These are phyloP conservation scores for Pangasius mekongensis DNA, from an alignment of 2,797 vertebrate species.

Conservation along the genomic window DNA sequence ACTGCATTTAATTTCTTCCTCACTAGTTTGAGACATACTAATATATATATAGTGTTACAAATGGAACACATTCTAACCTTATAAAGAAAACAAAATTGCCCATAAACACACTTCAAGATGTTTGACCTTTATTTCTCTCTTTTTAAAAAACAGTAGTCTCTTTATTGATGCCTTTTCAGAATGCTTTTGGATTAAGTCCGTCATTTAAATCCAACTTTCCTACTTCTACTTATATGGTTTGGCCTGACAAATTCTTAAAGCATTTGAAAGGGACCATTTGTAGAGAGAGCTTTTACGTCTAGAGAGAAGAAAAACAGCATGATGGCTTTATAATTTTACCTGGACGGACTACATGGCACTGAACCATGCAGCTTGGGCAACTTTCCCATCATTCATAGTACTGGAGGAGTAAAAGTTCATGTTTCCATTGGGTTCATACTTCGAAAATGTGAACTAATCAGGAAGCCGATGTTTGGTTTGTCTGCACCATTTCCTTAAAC, in stretches of 20 bases:
- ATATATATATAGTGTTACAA: neutral
- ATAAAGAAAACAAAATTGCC: neutral
- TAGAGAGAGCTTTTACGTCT: neutral
- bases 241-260: neutral
- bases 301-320: neutral
- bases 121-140: neutral
- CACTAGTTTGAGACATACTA: neutral
- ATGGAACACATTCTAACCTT: neutral
- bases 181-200: neutral
- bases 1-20: neutral
- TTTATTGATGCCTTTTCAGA: neutral
- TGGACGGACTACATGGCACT: conserved; percentile 1
- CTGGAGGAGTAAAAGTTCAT: neutral
- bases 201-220: neutral
- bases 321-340: conserved; percentile 14
- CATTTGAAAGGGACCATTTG: neutral
- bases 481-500: neutral
- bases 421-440: conserved; percentile 1
- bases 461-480: neutral
- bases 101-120: neutral
- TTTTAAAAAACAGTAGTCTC: neutral
- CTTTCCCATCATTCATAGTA: neutral
- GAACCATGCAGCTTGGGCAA: neutral
- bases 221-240: neutral
- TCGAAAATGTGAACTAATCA: neutral